Conservation (phyloP, 1,140 invertebrate species). For the Anastrepha obliqua region DNA sequence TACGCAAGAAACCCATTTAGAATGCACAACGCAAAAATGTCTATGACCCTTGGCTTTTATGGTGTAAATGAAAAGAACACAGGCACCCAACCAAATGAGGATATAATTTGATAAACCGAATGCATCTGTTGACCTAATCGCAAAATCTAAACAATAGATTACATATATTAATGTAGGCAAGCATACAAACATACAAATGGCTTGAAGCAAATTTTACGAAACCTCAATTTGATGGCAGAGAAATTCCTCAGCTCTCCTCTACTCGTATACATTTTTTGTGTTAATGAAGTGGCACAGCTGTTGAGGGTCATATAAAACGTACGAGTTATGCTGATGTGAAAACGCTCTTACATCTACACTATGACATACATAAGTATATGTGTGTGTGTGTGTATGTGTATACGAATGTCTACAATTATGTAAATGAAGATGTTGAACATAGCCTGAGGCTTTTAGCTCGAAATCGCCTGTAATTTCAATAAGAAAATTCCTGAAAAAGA, state of each 20-base stretch:
- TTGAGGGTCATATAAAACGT: neutral
- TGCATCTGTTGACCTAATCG: neutral
- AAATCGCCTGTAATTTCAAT: slow-evolving; percentile 3
- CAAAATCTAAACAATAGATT: neutral
- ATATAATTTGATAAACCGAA: too few relatives aligned
- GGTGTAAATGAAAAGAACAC: too few relatives aligned
- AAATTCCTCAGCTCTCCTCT: neutral
- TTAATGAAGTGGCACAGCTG: slow-evolving; percentile 20
- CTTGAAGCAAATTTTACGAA: neutral
- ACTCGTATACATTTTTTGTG: neutral
- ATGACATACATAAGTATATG: too few relatives aligned
- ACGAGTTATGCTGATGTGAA: neutral
- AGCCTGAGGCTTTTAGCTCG: neutral
- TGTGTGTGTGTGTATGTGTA: too few relatives aligned
- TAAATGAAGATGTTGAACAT: neutral
- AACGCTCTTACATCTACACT: too few relatives aligned
- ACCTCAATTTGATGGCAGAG: neutral
- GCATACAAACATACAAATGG: neutral
- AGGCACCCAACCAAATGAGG: too few relatives aligned
- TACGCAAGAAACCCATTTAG: too few relatives aligned
- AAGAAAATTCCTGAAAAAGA: neutral
- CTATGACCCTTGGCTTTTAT: too few relatives aligned
- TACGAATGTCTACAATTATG: too few relatives aligned
- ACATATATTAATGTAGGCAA: neutral
- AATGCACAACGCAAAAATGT: too few relatives aligned